Percentiles rank a stretch among this genome's conserved stretches.
phyloP scores from a whole-genome alignment of 2,888 invertebrate genomes.

The Cataglyphis rosenhaueri region DNA sequence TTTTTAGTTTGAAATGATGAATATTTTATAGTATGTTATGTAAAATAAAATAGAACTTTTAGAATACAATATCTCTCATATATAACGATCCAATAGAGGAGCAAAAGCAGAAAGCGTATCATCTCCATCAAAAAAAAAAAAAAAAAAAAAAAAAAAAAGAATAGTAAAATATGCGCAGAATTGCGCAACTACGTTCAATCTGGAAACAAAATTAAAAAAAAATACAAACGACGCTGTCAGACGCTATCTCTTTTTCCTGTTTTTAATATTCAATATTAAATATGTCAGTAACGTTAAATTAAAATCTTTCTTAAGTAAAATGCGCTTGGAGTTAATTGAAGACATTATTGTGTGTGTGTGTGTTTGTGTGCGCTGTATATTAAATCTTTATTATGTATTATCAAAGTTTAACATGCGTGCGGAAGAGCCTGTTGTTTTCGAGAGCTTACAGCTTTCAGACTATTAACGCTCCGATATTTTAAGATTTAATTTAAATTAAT shows the following conservation, averaged over 20 bases:
- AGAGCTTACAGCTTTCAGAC: not conserved
- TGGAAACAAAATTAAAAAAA: not conserved
- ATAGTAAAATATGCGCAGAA: not conserved
- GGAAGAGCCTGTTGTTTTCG: not conserved
- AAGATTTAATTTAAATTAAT: not conserved
- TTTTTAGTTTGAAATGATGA: not conserved
- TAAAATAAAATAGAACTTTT: slow-evolving; percentile 9
- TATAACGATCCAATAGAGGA: not conserved
- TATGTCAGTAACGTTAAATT: not conserved
- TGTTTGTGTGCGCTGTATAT: not conserved
- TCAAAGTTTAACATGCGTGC: not conserved
- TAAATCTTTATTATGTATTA: slow-evolving; percentile 22
- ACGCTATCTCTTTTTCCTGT: not conserved
- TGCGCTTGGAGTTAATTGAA: slow-evolving; percentile 2
- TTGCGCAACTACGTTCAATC: slow-evolving; percentile 17
- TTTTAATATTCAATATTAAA: slow-evolving; percentile 17
- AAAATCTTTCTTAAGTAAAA: not conserved
- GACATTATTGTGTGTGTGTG: not conserved
- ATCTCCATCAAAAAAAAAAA: not conserved
- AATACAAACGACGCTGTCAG: not conserved
- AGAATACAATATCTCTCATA: not conserved
- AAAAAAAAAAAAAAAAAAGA: not conserved
- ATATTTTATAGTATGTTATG: not conserved
- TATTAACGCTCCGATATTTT: slow-evolving; percentile 2
- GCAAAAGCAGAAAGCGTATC: not conserved